Conservation (phyloP, 92 coral and sea anemone genomes). For the Montipora capitata region DNA sequence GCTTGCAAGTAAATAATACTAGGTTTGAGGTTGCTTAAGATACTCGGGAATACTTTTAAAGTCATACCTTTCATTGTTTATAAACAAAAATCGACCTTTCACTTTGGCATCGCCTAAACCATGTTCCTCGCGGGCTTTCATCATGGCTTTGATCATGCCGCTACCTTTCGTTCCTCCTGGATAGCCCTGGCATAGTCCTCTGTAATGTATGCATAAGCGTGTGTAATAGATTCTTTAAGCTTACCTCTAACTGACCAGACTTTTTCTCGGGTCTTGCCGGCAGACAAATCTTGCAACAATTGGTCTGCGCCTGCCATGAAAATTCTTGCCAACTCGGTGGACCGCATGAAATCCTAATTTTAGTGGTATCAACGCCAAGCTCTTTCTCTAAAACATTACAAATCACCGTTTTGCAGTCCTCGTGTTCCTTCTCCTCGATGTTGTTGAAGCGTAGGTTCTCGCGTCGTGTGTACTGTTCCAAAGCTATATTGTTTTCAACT, state of each 20-base stretch:
- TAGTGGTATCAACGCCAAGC: conserved; percentile 22
- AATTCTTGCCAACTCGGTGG: conserved; percentile 37
- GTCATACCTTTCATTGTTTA: conserved; percentile 5
- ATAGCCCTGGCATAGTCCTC: conserved; percentile 49
- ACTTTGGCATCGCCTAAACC: conserved; percentile 25
- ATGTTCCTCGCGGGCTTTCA: conserved; percentile 20
- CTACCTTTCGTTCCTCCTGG: conserved; percentile 37
- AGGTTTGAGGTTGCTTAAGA: conserved; percentile 30
- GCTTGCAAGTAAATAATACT: conserved; percentile 22
- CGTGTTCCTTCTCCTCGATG: conserved; percentile 26
- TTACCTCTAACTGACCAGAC: conserved; percentile 34
- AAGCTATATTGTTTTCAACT: conserved; percentile 13
- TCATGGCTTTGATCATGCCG: conserved; percentile 35
- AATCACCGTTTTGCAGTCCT: conserved; percentile 14
- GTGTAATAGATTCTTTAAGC: conserved; percentile 18
- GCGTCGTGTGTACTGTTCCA: conserved; percentile 39
- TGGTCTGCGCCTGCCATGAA: conserved; percentile 38
- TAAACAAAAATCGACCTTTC: conserved; percentile 26
- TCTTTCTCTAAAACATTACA: conserved; percentile 16
- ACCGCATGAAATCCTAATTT: conserved; percentile 35
- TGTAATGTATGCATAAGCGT: conserved; percentile 31
- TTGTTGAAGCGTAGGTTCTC: conserved; percentile 19
- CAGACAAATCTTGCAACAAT: conserved; percentile 52
- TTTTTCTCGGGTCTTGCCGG: conserved; percentile 41
- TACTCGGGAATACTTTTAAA: conserved; percentile 33